Evolutionary conservation across 2,888 invertebrate species (phyloP), one percentile per base, ranked within the genome.

Genomic region (Criorhina ranunculi): DNA sequence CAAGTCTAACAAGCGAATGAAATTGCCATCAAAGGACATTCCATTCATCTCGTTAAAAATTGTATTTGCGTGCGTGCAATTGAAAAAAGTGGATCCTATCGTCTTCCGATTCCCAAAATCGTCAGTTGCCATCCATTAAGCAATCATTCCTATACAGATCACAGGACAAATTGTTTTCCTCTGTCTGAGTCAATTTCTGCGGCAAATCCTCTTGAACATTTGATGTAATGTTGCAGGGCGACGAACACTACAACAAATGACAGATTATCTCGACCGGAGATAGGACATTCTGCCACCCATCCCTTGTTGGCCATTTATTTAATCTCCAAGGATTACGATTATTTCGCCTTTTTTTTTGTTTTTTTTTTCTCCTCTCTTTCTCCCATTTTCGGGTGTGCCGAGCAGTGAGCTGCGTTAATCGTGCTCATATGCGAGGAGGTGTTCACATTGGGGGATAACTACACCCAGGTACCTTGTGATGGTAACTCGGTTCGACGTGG

Each of bases 161-260:
- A 40, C 31, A 46, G 44, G 55, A 55, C 37, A 78, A 78, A 64
- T 64, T 78, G 57, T 70, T 64, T 78, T 51, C 31, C 55, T 62
- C 46, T 37, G 46, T 46, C 78, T 62, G 55, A 78, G 70, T 64
- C 78, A 55, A 70, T 78, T 70, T 70, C 11, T 53, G 46, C 17
- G 62, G 40, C 55, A 78, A 62, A 46, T 67, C 31, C 60, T 31
- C 31, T 51, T 24, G 40, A 62, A 33, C 19, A 55, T 57, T 24
- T 42, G 49, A 49, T 46, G n/a, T 46, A 66, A 64, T n/a, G 55
- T 33, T 44, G 49, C 33, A 1, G 24, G 24, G 37, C 24, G 31
- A 15, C 8, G 12, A n/a, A n/a, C n/a, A n/a, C n/a, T 17, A 31
- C 24, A 24, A 24, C 24, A 4, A 24, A 24, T 11, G 64, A 49